phyloP scores from a whole-genome alignment of 2,113 vertebrate species.

The Nestor notabilis region DNA sequence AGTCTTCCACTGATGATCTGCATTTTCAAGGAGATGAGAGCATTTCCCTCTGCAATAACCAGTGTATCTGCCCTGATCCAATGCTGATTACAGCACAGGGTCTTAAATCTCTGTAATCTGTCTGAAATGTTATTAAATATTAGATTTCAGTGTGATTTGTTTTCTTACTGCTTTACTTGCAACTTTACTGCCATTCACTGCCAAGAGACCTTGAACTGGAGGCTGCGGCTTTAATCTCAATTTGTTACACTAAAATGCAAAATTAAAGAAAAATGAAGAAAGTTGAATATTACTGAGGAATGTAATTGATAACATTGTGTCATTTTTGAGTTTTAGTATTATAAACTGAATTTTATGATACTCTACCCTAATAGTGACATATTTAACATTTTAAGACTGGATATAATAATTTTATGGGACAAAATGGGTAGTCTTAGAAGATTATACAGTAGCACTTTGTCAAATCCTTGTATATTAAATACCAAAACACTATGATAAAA shows the following conservation, averaged over 20 bases:
- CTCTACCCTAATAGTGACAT: constrained; percentile 65
- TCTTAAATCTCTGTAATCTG: constrained; percentile 37
- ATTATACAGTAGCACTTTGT: constrained; percentile 71
- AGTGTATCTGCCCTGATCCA: neutral
- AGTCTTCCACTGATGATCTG: constrained; percentile 4
- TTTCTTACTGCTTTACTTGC: constrained; percentile 31
- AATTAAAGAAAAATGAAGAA: constrained; percentile 73
- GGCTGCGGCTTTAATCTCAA: constrained; percentile 41
- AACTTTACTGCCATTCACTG: constrained; percentile 38
- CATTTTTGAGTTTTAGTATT: constrained; percentile 69
- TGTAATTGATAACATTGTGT: constrained; percentile 71
- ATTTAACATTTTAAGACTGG: constrained; percentile 77
- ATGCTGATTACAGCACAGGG: neutral
- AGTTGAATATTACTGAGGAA: constrained; percentile 51
- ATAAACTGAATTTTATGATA: constrained; percentile 72
- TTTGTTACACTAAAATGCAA: constrained; percentile 67
- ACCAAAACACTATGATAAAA: constrained; percentile 68
- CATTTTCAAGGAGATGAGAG: neutral
- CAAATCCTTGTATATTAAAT: constrained; percentile 76
- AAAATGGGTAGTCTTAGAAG: constrained; percentile 75
- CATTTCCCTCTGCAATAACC: neutral
- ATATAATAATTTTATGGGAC: constrained; percentile 77
- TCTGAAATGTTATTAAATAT: constrained; percentile 42
- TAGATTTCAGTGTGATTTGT: constrained; percentile 40
- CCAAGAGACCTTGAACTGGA: constrained; percentile 52